These are phyloP conservation scores for Zaprionus kolodkinae DNA, from an alignment of 1,140 invertebrate species.

Conservation along the genomic window DNA sequence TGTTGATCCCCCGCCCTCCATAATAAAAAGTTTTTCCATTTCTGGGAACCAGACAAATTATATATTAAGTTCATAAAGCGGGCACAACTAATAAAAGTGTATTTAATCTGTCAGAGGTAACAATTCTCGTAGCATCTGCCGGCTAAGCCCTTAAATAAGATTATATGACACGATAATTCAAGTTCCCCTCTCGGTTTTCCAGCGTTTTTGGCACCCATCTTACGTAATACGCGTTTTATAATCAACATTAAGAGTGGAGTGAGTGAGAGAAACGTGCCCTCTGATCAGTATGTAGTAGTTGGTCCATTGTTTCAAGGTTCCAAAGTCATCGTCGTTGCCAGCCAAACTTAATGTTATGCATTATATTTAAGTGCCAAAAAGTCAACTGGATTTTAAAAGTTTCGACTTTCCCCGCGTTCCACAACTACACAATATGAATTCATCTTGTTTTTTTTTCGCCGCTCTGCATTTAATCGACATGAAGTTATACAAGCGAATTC, in stretches of 20 bases:
- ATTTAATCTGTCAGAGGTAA: background rate
- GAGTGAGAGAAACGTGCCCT: background rate
- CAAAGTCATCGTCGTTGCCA: slow-evolving; percentile 6
- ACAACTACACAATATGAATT: background rate
- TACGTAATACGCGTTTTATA: slow-evolving; percentile 34
- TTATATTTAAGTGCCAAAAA: slow-evolving; percentile 26
- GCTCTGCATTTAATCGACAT: slow-evolving; percentile 11
- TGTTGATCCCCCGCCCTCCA: background rate
- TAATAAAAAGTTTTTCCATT: background rate
- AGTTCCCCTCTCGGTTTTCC: background rate
- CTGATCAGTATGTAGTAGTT: slow-evolving; percentile 6
- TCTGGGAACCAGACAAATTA: slow-evolving; percentile 1
- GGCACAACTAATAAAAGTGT: background rate
- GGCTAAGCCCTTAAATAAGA: background rate
- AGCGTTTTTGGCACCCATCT: background rate
- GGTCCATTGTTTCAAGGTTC: slow-evolving; percentile 8
- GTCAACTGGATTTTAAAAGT: slow-evolving; percentile 17
- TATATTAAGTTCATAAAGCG: background rate
- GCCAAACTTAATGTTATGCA: slow-evolving; percentile 23
- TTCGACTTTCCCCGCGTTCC: slow-evolving; percentile 32
- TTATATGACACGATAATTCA: slow-evolving; percentile 3
- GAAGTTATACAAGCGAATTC: slow-evolving; percentile 10
- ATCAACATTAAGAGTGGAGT: slow-evolving; percentile 1
- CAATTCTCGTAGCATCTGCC: background rate
- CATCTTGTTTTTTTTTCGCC: background rate